Evolutionary conservation across 1,140 invertebrate species (phyloP), one percentile per base, ranked within the genome.

Genomic region (Bombus sibiricus): DNA sequence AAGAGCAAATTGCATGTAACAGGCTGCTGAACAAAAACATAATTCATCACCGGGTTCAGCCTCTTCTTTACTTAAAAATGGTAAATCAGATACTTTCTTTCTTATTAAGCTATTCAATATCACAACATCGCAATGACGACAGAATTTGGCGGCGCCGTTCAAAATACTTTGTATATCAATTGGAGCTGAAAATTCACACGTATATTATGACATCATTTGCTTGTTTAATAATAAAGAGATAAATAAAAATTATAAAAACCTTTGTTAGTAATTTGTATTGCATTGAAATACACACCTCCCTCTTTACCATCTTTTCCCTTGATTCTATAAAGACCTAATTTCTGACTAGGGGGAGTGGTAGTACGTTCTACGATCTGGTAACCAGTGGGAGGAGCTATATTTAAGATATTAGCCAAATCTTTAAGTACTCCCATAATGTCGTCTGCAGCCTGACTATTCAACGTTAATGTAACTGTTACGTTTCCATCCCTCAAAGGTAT

Each of bases 381-480:
- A 75, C 97, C 96, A n/a, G 97, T 96, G 9, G 98, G 98, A 59
- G 98, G 97, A 59, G 98, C 97, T 92, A 99, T 98, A 91, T 98
- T 98, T 81, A 99, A 95, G 90, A 99, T 97, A 93, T 98, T 98
- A 10, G 98, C 98, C 88, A 99, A 96, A 94, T 98, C 97, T 90
- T 98, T 96, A 39, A 99, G 96, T 83, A 99, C 98, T 73, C 98
- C 97, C 87, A 98, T 96, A 89, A 99, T 98, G 94, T 99, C 98
- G 95, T 99, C 98, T 22, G 98, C 98, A 78, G 98, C 98, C 82
- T 97, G 97, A 80, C 98, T 98, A 18, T 98, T 98, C 53, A 99
- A 94, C 12, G 98, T 99, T 85, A 99, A 95, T 12, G 98, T 99
- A 22, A 99, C 98, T 39, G 98, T 98, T 69, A 99, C 98, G 95